phyloP scores from a whole-genome alignment of 2,888 invertebrate genomes.

The Eumerus sabulonum region DNA sequence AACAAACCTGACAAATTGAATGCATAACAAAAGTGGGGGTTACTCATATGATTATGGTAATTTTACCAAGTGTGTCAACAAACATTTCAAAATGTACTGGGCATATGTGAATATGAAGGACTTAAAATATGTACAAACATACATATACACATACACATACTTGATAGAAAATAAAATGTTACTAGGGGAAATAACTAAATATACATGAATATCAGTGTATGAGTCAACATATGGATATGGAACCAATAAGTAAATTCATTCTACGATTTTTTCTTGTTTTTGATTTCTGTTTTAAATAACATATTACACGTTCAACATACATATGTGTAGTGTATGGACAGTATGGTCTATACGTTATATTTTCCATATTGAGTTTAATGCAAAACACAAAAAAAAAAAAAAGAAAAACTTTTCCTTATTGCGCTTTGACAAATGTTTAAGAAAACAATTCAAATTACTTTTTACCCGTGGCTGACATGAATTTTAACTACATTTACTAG shows the following conservation, averaged over 20 bases:
- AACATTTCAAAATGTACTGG: constrained; percentile 25
- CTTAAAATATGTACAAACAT: constrained; percentile 11
- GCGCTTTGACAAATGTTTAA: constrained; percentile 14
- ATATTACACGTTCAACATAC: no score
- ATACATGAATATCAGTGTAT: neutral
- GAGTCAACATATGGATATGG: neutral
- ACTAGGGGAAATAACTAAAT: constrained; percentile 7
- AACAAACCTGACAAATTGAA: constrained; percentile 49
- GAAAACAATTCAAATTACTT: constrained; percentile 38
- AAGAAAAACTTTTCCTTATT: no score
- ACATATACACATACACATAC: no score
- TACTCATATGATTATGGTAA: constrained; percentile 54
- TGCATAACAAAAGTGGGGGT: constrained; percentile 39
- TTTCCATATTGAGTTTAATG: no score
- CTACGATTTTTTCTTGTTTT: neutral
- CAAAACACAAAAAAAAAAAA: no score
- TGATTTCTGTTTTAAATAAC: no score
- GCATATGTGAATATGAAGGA: constrained; percentile 15
- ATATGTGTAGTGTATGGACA: no score
- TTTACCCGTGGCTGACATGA: constrained; percentile 34
- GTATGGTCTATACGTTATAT: no score
- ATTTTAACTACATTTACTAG: constrained; percentile 31
- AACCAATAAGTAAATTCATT: neutral
- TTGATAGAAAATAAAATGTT: neutral
- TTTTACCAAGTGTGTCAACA: constrained; percentile 54